A percentile compares a stretch with the other conserved stretches of the same genome.
Evolutionary conservation across 2,888 invertebrate genomes (phyloP).

Genomic region (Ophonus ardosiacus): DNA sequence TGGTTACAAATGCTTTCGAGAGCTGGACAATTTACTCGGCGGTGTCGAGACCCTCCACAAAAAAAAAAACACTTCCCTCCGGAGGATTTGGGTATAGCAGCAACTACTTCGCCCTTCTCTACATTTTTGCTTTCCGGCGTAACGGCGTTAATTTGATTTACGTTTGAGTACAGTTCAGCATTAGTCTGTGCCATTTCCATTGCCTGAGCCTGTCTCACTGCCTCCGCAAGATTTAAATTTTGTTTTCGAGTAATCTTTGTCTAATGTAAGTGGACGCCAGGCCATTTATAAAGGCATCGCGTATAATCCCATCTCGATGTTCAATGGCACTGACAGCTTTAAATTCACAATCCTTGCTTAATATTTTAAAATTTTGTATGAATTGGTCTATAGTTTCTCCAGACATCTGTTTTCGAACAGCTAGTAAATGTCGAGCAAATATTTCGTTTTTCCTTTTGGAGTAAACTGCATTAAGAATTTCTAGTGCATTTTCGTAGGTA

Average conservation of each 20-base stretch:
- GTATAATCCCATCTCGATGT: not conserved
- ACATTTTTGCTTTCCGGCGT: not conserved
- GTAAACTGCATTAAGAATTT: not conserved
- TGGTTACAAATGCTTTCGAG: not conserved
- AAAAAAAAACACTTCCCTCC: not conserved
- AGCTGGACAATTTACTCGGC: not conserved
- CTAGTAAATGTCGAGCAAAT: conserved; percentile 20
- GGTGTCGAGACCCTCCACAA: not conserved
- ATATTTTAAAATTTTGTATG: not conserved
- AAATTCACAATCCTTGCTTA: conserved; percentile 25
- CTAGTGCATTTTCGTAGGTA: conserved; percentile 2
- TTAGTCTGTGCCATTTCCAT: conserved; percentile 2
- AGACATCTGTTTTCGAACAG: not conserved
- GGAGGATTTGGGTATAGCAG: not conserved
- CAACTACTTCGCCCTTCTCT: not conserved
- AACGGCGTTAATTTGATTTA: not conserved
- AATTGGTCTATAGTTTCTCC: not conserved
- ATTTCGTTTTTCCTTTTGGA: conserved; percentile 15
- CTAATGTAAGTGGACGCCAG: not conserved
- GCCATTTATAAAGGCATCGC: not conserved
- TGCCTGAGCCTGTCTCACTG: not conserved
- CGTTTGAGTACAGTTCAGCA: not conserved
- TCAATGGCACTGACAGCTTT: not conserved
- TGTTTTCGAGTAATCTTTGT: conserved; percentile 1
- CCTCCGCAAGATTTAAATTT: not conserved